Percentiles rank a stretch among this genome's conserved stretches.
Evolutionary conservation across 2,113 vertebrate species (phyloP).

Genomic region (Datnioides undecimradiatus): DNA sequence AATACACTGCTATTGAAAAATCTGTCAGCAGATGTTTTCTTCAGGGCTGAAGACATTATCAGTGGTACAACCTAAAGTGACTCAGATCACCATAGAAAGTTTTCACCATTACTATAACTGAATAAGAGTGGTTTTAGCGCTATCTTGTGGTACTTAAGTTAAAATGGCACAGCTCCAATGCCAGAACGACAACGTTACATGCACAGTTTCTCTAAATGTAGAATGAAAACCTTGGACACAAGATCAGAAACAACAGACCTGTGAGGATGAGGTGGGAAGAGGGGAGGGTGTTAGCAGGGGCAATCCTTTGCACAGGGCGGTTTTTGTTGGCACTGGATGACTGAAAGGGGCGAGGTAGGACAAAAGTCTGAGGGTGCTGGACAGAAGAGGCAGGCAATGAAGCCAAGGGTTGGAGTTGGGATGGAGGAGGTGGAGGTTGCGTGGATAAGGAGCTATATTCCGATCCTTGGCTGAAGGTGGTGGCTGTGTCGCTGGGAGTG

Average conservation of each 20-base stretch:
- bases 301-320: constrained; percentile 88
- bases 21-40: background rate
- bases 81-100: background rate
- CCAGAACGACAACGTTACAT: background rate
- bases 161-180: background rate
- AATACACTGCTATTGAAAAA: background rate
- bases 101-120: background rate
- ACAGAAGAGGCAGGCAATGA: constrained; percentile 67
- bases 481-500: constrained; percentile 81
- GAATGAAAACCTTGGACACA: background rate
- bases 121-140: constrained; percentile 21
- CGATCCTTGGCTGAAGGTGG: constrained; percentile 88
- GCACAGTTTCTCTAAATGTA: background rate
- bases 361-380: constrained; percentile 84
- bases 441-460: constrained; percentile 78
- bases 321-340: constrained; percentile 82
- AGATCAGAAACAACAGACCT: constrained; percentile 70
- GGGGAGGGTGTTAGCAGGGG: constrained; percentile 85
- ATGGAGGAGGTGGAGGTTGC: constrained; percentile 67
- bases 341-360: constrained; percentile 85
- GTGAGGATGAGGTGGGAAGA: constrained; percentile 80
- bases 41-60: background rate
- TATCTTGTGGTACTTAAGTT: constrained; percentile 44
- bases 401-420: constrained; percentile 74
- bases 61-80: background rate